Conservation (phyloP, 2,113 vertebrate species). For the Thomomys bottae region DNA sequence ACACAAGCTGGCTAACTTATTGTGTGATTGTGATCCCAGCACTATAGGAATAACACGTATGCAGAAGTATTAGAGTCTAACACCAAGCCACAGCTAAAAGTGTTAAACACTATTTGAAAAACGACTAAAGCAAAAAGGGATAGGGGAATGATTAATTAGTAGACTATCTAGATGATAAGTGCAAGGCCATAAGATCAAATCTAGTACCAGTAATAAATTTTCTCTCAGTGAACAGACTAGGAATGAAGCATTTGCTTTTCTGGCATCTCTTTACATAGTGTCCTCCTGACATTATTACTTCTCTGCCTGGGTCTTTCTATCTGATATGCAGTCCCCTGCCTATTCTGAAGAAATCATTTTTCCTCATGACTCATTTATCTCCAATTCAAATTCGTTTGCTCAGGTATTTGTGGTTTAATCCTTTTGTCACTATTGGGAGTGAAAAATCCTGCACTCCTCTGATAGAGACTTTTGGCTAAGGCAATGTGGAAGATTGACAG, state of each 20-base stretch:
- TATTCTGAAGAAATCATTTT: constrained; percentile 28
- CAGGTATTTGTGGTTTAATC: constrained; percentile 34
- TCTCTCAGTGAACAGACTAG: neutral
- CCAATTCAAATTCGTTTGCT: constrained; percentile 38
- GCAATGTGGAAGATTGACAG: neutral
- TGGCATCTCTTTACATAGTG: neutral
- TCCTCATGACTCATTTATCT: constrained; percentile 35
- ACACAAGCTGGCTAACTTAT: no score
- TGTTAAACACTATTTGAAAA: no score
- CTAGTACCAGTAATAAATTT: no score
- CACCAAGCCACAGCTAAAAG: no score
- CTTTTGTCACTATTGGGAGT: constrained; percentile 5
- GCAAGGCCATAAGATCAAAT: no score
- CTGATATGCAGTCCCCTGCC: neutral
- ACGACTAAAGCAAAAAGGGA: no score
- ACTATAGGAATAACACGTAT: no score
- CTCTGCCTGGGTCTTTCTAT: neutral
- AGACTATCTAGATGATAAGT: no score
- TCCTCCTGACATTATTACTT: neutral
- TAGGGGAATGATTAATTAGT: no score
- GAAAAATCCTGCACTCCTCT: neutral
- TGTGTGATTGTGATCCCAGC: no score
- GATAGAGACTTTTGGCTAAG: constrained; percentile 30
- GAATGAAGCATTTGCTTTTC: neutral
- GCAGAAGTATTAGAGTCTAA: no score